These are phyloP conservation scores for Rostratula benghalensis DNA, from an alignment of 2,113 vertebrate genomes.

Conservation along the genomic window DNA sequence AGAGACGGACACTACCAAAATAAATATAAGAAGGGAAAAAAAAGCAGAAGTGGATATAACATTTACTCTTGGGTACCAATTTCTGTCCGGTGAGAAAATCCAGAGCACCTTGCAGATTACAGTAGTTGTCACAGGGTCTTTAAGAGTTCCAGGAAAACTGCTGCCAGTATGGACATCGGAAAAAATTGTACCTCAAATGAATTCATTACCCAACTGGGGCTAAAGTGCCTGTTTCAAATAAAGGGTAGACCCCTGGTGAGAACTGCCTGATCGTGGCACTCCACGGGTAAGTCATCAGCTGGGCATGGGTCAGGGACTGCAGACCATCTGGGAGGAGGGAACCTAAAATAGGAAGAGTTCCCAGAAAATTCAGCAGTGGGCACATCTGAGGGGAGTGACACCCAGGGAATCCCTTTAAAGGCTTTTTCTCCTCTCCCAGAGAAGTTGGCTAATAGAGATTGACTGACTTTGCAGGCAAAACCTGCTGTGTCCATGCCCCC, in stretches of 20 bases:
- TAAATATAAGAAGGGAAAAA: not conserved
- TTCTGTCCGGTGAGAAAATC: conserved; percentile 42
- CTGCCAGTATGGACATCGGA: not conserved
- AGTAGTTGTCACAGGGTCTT: not conserved
- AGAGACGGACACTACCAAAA: conserved; percentile 13
- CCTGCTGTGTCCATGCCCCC: not conserved
- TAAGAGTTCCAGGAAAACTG: conserved; percentile 24
- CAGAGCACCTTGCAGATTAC: conserved; percentile 17
- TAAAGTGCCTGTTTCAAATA: not conserved
- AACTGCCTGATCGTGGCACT: not conserved
- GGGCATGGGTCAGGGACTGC: not conserved
- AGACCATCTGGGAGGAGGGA: not conserved
- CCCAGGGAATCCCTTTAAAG: not conserved
- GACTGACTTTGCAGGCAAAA: not conserved
- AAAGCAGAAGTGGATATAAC: not conserved
- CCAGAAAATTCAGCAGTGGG: not conserved
- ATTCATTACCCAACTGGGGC: not conserved
- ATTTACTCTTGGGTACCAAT: conserved; percentile 33
- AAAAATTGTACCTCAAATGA: not conserved
- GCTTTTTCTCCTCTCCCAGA: not conserved
- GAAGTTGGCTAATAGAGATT: not conserved
- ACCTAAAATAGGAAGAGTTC: not conserved
- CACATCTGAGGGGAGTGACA: not conserved
- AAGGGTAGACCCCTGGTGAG: not conserved
- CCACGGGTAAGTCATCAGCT: not conserved